phyloP scores from a whole-genome alignment of 2,888 invertebrate species.

The Hemicrepidius hirtus region DNA sequence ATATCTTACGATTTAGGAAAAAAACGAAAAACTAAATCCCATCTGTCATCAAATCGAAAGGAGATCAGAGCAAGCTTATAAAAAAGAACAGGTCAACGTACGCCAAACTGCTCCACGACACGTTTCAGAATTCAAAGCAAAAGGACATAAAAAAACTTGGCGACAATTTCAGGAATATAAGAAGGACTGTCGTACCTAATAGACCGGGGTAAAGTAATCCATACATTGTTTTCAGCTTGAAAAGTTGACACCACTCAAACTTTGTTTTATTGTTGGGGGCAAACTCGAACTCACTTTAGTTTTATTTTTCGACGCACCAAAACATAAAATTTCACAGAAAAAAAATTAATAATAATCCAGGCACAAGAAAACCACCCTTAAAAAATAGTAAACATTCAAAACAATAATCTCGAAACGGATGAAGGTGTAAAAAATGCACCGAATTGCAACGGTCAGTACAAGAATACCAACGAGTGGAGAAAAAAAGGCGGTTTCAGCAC shows the following conservation, averaged over 20 bases:
- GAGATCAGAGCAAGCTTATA: slow-evolving; percentile 26
- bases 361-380: slow-evolving; percentile 10
- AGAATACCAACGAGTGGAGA: not conserved
- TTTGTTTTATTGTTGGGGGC: slow-evolving; percentile 22
- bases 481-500: slow-evolving; percentile 29
- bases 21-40: slow-evolving; percentile 31
- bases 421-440: not conserved
- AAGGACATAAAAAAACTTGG: slow-evolving; percentile 29
- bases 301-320: slow-evolving; percentile 11
- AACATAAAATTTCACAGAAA: slow-evolving; percentile 3
- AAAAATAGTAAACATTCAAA: not conserved
- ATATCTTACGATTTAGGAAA: not conserved
- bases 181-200: slow-evolving; percentile 37
- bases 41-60: slow-evolving; percentile 29
- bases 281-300: slow-evolving; percentile 32
- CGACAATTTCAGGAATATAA: slow-evolving; percentile 27
- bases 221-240: slow-evolving; percentile 27
- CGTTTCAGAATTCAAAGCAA: slow-evolving; percentile 34
- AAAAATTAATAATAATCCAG: slow-evolving; percentile 8
- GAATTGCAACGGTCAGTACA: not conserved
- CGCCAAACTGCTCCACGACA: slow-evolving; percentile 29
- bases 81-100: slow-evolving; percentile 41
- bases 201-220: slow-evolving; percentile 40
- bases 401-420: not conserved
- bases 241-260: slow-evolving; percentile 25